These are phyloP conservation scores for Percopsis transmontana DNA, from an alignment of 2,113 vertebrate genomes.

Conservation along the genomic window DNA sequence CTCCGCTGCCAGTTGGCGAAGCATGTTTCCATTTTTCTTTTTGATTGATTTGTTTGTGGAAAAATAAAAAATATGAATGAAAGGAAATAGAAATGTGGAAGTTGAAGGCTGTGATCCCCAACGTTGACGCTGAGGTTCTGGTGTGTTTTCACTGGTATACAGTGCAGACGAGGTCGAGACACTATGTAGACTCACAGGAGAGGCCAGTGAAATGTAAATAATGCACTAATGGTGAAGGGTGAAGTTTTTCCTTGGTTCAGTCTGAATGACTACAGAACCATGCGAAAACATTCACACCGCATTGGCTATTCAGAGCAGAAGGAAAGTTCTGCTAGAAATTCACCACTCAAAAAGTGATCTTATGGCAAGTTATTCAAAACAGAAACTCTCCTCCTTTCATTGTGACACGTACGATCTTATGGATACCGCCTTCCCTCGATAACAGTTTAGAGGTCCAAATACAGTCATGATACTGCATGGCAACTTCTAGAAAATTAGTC, in stretches of 20 bases:
- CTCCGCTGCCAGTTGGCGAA: not conserved
- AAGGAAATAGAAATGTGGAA: no score
- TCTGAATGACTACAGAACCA: not conserved
- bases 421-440: not conserved
- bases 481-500: no score
- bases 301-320: constrained; percentile 12
- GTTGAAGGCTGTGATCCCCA: not conserved
- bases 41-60: not conserved
- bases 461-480: no score
- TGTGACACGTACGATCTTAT: not conserved
- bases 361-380: constrained; percentile 13
- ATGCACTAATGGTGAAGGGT: not conserved
- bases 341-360: no score
- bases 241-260: not conserved
- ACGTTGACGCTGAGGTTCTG: not conserved
- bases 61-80: no score
- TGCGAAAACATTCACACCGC: not conserved
- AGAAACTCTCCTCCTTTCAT: constrained; percentile 3
- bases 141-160: not conserved
- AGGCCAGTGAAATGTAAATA: not conserved
- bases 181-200: not conserved
- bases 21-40: not conserved
- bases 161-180: not conserved
- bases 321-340: not conserved
- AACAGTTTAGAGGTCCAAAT: no score